phyloP scores from a whole-genome alignment of 2,797 vertebrate genomes.

The Rhinella marina region DNA sequence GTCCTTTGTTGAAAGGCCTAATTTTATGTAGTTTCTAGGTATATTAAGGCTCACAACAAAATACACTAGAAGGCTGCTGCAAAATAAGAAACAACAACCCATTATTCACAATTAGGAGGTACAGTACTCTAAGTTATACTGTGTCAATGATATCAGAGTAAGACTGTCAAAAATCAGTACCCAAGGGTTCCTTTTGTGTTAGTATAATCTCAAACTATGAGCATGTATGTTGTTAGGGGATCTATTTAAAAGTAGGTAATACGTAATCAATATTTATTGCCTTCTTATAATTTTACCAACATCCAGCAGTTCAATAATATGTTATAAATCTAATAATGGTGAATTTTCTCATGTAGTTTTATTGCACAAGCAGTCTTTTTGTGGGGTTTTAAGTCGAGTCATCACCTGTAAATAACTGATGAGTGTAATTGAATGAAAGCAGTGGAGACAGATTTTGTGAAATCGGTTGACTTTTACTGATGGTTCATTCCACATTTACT shows the following conservation, averaged over 20 bases:
- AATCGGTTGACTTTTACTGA: conserved; percentile 55
- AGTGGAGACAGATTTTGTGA: conserved; percentile 47
- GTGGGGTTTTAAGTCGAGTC: conserved; percentile 1
- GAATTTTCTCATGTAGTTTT: neutral
- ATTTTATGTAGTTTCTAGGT: too few species aligned
- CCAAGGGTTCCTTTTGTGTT: too few species aligned
- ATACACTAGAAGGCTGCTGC: too few species aligned
- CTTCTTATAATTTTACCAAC: neutral
- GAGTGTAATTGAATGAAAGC: conserved; percentile 54
- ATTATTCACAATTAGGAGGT: neutral
- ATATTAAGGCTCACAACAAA: too few species aligned
- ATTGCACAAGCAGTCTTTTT: neutral
- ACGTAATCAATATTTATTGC: neutral
- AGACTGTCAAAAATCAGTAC: too few species aligned
- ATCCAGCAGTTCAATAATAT: neutral
- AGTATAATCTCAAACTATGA: neutral
- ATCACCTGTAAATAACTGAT: conserved; percentile 53
- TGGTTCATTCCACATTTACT: conserved; percentile 57
- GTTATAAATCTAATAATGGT: neutral
- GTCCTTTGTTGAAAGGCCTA: too few species aligned
- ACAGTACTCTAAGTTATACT: neutral
- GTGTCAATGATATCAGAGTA: neutral
- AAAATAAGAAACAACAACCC: neutral
- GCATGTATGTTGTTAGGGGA: neutral
- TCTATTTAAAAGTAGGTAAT: neutral